Conservation (phyloP, 2,113 vertebrate species). For the Guaruba guarouba region DNA sequence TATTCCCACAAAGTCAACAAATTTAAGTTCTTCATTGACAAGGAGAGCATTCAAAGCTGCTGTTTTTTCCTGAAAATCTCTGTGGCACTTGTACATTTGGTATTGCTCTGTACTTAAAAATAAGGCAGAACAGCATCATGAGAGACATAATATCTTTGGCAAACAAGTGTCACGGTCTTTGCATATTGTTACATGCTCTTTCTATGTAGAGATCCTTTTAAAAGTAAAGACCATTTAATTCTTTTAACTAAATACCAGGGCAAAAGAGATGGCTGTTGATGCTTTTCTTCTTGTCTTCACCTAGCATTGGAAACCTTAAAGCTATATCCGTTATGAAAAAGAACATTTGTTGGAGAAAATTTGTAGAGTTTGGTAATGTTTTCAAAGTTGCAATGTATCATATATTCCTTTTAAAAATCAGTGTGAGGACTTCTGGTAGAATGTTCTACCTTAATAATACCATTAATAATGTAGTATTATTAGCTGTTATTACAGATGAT, state of each 20-base stretch:
- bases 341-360: background rate
- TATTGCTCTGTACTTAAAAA: conserved; percentile 7
- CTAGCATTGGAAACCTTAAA: background rate
- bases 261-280: background rate
- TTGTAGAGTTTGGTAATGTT: background rate
- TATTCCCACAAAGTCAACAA: background rate
- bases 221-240: background rate
- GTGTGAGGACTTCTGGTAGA: background rate
- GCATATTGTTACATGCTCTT: background rate
- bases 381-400: background rate
- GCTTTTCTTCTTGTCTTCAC: background rate
- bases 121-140: background rate
- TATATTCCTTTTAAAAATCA: background rate
- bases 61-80: background rate
- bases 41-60: background rate
- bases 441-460: conserved; percentile 41
- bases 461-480: background rate
- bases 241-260: background rate
- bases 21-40: background rate
- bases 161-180: background rate
- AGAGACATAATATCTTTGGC: background rate
- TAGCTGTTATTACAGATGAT: conserved; percentile 45
- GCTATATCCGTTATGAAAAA: background rate
- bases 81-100: background rate
- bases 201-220: background rate